Evolutionary conservation across 2,113 vertebrate species (phyloP).

Genomic region (Patagioenas fasciata): DNA sequence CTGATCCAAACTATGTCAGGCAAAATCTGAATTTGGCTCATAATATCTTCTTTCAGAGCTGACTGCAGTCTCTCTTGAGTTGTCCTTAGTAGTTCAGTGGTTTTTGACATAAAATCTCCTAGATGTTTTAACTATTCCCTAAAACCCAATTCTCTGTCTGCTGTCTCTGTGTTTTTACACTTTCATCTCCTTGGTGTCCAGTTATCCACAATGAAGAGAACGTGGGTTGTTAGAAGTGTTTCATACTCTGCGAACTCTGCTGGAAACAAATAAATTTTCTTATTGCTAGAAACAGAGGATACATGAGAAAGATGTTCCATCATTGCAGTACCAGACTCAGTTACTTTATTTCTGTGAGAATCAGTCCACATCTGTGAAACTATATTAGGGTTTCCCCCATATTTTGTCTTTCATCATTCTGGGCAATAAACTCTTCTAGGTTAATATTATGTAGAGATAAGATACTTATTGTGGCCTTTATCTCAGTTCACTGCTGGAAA

Average conservation of each 20-base stretch:
- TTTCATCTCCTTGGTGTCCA: background rate
- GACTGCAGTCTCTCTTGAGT: background rate
- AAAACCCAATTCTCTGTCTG: background rate
- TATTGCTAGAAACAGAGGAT: background rate
- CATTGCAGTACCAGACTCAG: background rate
- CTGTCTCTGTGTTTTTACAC: background rate
- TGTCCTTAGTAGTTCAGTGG: background rate
- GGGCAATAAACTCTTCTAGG: background rate
- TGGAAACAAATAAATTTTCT: background rate
- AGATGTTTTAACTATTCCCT: background rate
- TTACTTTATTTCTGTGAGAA: background rate
- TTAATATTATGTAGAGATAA: background rate
- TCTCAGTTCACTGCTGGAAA: background rate
- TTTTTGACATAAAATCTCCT: background rate
- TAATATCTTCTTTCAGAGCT: background rate
- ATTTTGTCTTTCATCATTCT: background rate
- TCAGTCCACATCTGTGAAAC: background rate
- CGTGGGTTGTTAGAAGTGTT: background rate
- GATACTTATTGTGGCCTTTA: background rate
- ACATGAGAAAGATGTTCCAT: background rate
- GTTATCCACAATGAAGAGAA: background rate
- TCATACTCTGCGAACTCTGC: background rate
- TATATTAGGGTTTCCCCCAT: background rate
- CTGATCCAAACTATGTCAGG: background rate
- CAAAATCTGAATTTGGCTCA: background rate